Base-by-base conservation (phyloP, 2,888 invertebrate genomes). In the Limnephilus auricula region DNA sequence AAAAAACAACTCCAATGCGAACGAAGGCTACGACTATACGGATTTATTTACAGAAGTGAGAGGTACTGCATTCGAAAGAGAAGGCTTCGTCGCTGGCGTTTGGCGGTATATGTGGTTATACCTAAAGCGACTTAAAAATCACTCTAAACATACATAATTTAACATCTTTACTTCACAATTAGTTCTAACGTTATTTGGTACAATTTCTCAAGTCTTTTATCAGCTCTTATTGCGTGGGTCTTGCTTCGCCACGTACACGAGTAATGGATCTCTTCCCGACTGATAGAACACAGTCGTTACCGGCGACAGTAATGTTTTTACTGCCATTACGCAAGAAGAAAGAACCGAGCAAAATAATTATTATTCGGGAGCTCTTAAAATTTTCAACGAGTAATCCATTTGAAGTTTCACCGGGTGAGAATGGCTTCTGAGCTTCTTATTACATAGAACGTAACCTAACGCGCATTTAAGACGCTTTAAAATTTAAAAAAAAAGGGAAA, bases 391-490 rank as follows among this genome's bases (percentile, higher is more conserved):
- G 34, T 15, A 87, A 18, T 18, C 50, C 90, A 85, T 86, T 85
- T 32, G 79, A 50, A 40, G 25, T 80, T 80, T 79, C 40, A 65
- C 65, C n/a, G 86, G 85, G 91, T 89, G 91, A 85, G 87, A 89
- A 89, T 91, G 31, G 80, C 79, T 91, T 86, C 89, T 80, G 50
- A 50, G 85, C 78, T 50, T 50, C 40, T 89, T 85, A 89, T 89
- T 79, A 84, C 79, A 89, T 89, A 85, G 15, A 78, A 91, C 31
- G 79, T 83, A 90, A 90, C 45, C 80, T 25, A 79, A 79, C 31
- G 85, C 89, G 37, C 89, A 18, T 85, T 83, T 86, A 89, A 91
- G 89, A 85, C 31, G 79, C 65, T 65, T 88, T n/a, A 79, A 65
- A n/a, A 78, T 88, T 78, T 78, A 79, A n/a, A 65, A n/a, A 25